These are phyloP conservation scores for Cerastis rubricosa DNA, from an alignment of 2,888 invertebrate genomes.

Conservation along the genomic window DNA sequence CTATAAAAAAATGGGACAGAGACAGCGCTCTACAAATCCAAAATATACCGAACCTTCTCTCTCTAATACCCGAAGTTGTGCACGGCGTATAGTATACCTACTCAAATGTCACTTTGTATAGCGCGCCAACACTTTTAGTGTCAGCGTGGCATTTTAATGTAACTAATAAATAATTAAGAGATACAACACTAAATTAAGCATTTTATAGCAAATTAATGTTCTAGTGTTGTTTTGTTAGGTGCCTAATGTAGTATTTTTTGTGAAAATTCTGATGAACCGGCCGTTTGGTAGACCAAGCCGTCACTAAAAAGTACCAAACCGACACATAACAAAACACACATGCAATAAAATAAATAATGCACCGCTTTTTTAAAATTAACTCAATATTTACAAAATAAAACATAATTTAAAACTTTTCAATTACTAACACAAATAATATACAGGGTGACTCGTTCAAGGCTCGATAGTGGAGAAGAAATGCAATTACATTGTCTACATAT, in stretches of 20 bases:
- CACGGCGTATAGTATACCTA: conserved; percentile 18
- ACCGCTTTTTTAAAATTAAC: conserved; percentile 51
- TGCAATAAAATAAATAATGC: conserved; percentile 55
- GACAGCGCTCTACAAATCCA: conserved; percentile 11
- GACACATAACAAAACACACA: conserved; percentile 25
- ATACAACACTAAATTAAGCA: conserved; percentile 48
- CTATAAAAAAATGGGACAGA: background rate
- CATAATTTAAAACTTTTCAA: conserved; percentile 32
- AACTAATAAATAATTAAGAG: conserved; percentile 51
- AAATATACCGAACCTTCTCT: conserved; percentile 9
- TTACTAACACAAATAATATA: conserved; percentile 40
- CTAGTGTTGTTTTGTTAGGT: conserved; percentile 16
- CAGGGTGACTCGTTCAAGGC: conserved; percentile 46
- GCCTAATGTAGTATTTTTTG: conserved; percentile 9
- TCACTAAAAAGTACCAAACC: conserved; percentile 18
- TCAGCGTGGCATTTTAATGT: conserved; percentile 29
- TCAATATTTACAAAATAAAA: conserved; percentile 65
- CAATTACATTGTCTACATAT: conserved; percentile 23
- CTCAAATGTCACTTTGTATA: conserved; percentile 35
- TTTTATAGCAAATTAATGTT: conserved; percentile 46
- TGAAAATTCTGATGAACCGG: background rate
- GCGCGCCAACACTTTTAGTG: conserved; percentile 49
- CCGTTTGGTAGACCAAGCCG: background rate
- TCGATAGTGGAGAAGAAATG: conserved; percentile 43
- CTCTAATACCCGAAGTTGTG: conserved; percentile 12